Evolutionary conservation across 2,888 invertebrate genomes (phyloP).

Genomic region (Cordilura impudica): DNA sequence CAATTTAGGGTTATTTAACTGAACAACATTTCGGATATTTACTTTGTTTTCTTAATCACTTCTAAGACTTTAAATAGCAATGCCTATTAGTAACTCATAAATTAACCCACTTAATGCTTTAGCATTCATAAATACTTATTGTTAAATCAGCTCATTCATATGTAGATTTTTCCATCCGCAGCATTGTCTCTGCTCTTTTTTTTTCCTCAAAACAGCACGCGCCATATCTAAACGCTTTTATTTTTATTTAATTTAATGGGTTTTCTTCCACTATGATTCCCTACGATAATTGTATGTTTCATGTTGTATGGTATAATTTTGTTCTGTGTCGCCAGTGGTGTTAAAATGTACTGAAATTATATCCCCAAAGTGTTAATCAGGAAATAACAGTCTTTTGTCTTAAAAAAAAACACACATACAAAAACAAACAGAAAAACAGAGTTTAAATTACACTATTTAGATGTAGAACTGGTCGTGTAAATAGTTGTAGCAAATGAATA

Average conservation of each 20-base stretch:
- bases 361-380: conserved; percentile 76
- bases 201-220: conserved; percentile 44
- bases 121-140: conserved; percentile 34
- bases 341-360: conserved; percentile 61
- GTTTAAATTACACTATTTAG: conserved; percentile 45
- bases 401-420: no score
- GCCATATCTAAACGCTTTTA: conserved; percentile 13
- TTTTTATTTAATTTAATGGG: conserved; percentile 1
- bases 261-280: conserved; percentile 19
- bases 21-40: no score
- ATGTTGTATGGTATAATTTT: background rate
- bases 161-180: conserved; percentile 55
- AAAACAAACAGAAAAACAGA: no score
- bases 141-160: conserved; percentile 54
- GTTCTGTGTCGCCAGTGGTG: conserved; percentile 69
- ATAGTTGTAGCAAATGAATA: background rate
- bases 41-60: no score
- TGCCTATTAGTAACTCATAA: background rate
- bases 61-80: no score
- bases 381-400: conserved; percentile 67
- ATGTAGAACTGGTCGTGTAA: background rate
- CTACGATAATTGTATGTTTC: conserved; percentile 12
- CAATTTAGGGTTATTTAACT: no score
- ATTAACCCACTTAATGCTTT: conserved; percentile 11
- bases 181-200: conserved; percentile 4